Conservation (phyloP, 1,140 invertebrate genomes). For the Apis florea region DNA sequence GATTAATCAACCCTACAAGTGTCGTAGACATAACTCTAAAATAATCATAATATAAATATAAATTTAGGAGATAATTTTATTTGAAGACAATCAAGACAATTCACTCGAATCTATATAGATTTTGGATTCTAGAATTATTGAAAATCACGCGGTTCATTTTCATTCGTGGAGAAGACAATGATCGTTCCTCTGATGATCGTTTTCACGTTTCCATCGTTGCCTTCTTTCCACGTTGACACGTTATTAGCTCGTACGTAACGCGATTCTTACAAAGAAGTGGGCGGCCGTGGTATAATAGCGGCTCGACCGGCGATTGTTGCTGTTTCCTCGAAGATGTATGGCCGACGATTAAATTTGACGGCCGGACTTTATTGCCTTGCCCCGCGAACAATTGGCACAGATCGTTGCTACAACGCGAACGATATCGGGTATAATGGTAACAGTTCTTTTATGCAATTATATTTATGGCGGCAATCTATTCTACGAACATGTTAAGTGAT, state of each 20-base stretch:
- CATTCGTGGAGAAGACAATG: too few relatives aligned
- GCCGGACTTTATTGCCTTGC: slow-evolving; percentile 26
- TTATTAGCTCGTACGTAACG: slow-evolving; percentile 18
- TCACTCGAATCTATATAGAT: too few relatives aligned
- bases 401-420: background rate
- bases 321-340: slow-evolving; percentile 16
- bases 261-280: background rate
- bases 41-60: too few relatives aligned
- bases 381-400: slow-evolving; percentile 29
- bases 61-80: too few relatives aligned
- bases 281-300: background rate
- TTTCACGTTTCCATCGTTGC: too few relatives aligned
- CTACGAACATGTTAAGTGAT: background rate
- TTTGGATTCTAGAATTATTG: too few relatives aligned
- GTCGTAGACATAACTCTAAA: too few relatives aligned
- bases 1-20: too few relatives aligned
- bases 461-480: slow-evolving; percentile 1
- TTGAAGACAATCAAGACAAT: too few relatives aligned
- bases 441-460: slow-evolving; percentile 21
- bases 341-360: slow-evolving; percentile 32
- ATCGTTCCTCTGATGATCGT: background rate
- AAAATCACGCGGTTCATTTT: too few relatives aligned
- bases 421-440: slow-evolving; percentile 2
- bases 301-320: slow-evolving; percentile 20
- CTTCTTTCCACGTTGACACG: background rate